Base-by-base conservation (phyloP, 1,140 invertebrate species). In the Musca domestica region DNA sequence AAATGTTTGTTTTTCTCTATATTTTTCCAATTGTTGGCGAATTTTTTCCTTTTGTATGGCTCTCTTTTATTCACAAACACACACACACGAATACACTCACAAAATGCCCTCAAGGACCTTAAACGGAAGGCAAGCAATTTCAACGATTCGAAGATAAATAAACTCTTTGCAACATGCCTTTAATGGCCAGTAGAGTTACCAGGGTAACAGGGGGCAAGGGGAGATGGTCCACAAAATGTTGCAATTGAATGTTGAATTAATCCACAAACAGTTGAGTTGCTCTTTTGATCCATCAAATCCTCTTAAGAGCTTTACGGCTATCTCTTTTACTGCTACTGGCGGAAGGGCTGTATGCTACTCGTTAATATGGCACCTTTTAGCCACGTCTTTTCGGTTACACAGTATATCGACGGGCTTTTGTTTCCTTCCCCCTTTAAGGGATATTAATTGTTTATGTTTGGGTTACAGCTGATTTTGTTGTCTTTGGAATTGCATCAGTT, bases 391-490 rank as follows among this genome's bases (percentile, higher is more conserved):
- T 5, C 3, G 4, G n/a, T 58, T 27, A 25, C 27, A 15, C 23
- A 9, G n/a, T 5, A 19, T n/a, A 27, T 58, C 25, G 25, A 6
- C 15, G 54, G 15, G 23, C 30, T n/a, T 17, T 17, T 51, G 12
- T 58, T n/a, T 23, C 25, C 27, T 25, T 58, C 30, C 14, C 17
- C 23, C 23, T 54, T 54, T 54, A 54, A 54, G 30, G 30, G 56
- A 34, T 61, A 61, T 61, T 61, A 61, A 34, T 61, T 61, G 56
- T 61, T 61, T 34, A 61, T 68, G 25, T 63, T 68, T n/a, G n/a
- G n/a, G 46, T 68, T 64, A 30, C 34, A 23, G 34, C 17, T 56
- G 30, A 20, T 67, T 19, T 23, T 67, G 65, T 22, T 67, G 17
- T 2, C 19, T 56, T 67, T 46, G 27, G 10, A 41, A 23, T 56